Evolutionary conservation across 2,888 invertebrate species (phyloP).

Genomic region (Willowsia nigromaculata): DNA sequence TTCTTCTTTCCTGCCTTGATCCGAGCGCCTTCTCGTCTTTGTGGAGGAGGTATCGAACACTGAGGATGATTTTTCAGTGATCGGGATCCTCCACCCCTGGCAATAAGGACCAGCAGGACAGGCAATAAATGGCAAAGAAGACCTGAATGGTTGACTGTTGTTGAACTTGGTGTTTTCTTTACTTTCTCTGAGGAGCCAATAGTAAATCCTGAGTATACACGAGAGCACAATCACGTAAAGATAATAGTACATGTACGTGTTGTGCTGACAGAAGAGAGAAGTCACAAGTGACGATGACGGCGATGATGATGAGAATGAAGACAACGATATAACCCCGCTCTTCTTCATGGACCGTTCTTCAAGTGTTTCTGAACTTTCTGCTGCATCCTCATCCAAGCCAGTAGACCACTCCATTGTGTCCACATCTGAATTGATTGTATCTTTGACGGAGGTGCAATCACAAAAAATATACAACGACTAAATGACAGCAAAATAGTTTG

Average conservation of each 20-base stretch:
- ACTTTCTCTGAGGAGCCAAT: conserved; percentile 23
- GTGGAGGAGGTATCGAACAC: conserved; percentile 3
- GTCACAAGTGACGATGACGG: conserved; percentile 7
- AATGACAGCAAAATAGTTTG: background rate
- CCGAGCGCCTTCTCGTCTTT: background rate
- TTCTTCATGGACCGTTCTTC: conserved; percentile 72
- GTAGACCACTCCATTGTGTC: conserved; percentile 75
- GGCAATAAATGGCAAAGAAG: conserved; percentile 10
- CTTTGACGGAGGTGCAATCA: conserved; percentile 66
- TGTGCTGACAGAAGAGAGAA: conserved; percentile 44
- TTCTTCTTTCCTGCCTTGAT: background rate
- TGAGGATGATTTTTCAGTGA: conserved; percentile 1
- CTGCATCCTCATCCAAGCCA: conserved; percentile 74
- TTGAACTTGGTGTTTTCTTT: background rate
- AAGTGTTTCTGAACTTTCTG: conserved; percentile 74
- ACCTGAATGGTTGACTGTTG: background rate
- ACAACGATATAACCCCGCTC: conserved; percentile 48
- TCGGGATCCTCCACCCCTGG: background rate
- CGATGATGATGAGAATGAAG: conserved; percentile 41
- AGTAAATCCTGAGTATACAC: conserved; percentile 49
- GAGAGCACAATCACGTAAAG: conserved; percentile 53
- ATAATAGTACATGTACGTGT: conserved; percentile 64
- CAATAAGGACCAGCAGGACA: background rate
- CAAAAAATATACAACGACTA: conserved; percentile 52
- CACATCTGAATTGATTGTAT: conserved; percentile 74